Base-by-base conservation (phyloP, 2,113 vertebrate genomes). In the Nanorana parkeri region DNA sequence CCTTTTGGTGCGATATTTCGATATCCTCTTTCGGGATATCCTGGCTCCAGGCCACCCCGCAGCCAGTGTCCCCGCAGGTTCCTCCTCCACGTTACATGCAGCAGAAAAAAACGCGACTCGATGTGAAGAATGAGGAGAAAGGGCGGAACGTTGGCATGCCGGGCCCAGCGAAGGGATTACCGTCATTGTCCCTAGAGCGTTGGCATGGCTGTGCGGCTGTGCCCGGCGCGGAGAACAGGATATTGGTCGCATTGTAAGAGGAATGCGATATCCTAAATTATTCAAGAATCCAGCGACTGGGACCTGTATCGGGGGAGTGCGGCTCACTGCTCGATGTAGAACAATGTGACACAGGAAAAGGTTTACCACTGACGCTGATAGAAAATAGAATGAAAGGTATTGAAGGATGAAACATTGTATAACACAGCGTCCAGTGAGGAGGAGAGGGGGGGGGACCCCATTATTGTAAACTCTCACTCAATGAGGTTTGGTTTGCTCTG, bases 141-240 rank as follows among this genome's bases (percentile, higher is more conserved):
- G 54, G 24, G 15, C 83, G 68, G 41, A 52, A 66, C 21, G 72
- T 56, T 24, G 68, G 77, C 20, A 28, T 72, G 21, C 10, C 41
- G 79, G 79, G 60, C 0, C n/a, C 4, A 58, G 4, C 0, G 1
- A 65, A 75, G 77, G 78, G 78, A 72, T 65, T 84, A 73, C 68
- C 78, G 52, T 56, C 21, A 78, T 0, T 41, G 69, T 4, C 78
- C 78, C 69, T 0, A 0, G 71, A 78, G 55, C 1, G 78, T 83
- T 58, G 1, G 15, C 0, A 15, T 74, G 78, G 24, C 0, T 0
- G 17, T 36, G 76, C 85, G 87, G 86, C 87, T 87, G 84, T 55
- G 75, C 69, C 71, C 64, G 0, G 0, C 77, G 78, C 84, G 68
- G 68, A 69, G 87, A 88, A 86, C 78, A 89, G 86, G 83, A 86